Evolutionary conservation across 2,888 invertebrate species (phyloP), one percentile per base, ranked within the genome.

Genomic region (Crossocerus cetratus): DNA sequence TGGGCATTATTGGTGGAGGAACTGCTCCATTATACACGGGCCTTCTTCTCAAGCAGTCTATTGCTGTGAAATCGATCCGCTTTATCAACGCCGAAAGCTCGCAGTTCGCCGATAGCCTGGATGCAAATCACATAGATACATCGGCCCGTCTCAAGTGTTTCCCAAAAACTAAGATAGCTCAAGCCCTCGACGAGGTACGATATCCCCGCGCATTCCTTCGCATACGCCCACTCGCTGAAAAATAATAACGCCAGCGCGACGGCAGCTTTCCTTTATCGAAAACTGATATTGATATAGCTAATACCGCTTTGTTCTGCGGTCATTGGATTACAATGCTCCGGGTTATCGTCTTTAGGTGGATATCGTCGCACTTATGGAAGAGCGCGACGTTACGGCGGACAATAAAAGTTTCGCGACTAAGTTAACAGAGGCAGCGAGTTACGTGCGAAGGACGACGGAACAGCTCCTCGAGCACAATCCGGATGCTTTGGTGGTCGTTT

Each of bases 321-420:
- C 55, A 20, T 5, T 13, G 18, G 56, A 23, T 2, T 14, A 1
- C 20, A 22, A 11, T 58, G 23, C 2, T 22, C 5, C n/a, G n/a
- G n/a, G 1, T 32, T 65, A 60, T 71, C n/a, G 42, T 62, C 43
- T 21, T 18, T 64, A 89, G 89, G 64, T 80, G 57, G 85, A 88
- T 60, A 84, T 89, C 43, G 79, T 89, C n/a, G 89, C 87, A 13
- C 69, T 89, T 56, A 86, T 89, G 86, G 88, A 89, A 57, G 86
- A 88, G 58, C 74, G 74, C 2, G 82, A 89, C 67, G 73, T 81
- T 42, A 60, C 73, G 2, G 57, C 75, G 56, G 76, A 81, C 16
- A 61, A 78, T 44, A 45, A 62, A n/a, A 80, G 69, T 11, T 76
- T 82, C 8, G 61, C 65, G 5, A 65, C 69, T 2, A 87, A 88